These are phyloP conservation scores for Platichthys flesus DNA, from an alignment of 2,113 vertebrate species.

Conservation along the genomic window DNA sequence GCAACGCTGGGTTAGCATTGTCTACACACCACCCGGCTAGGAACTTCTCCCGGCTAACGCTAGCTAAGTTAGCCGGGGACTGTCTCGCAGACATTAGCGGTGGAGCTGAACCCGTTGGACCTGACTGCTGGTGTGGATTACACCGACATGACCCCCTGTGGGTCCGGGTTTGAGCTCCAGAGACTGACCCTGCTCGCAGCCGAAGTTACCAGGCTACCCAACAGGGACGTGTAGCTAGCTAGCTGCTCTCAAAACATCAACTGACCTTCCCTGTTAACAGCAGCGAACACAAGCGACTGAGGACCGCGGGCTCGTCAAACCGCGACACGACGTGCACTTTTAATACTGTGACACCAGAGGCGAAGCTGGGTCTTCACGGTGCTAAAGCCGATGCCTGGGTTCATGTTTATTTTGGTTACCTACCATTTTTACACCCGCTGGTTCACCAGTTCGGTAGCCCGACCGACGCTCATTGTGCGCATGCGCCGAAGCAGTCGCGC, in stretches of 20 bases:
- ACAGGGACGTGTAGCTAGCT: constrained; percentile 84
- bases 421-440: constrained; percentile 88
- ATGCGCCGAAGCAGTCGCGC: constrained; percentile 73
- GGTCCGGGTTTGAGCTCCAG: constrained; percentile 19
- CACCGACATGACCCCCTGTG: not conserved
- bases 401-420: constrained; percentile 84
- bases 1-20: constrained; percentile 52
- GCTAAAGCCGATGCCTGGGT: constrained; percentile 40
- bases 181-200: constrained; percentile 41
- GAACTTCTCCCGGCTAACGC: constrained; percentile 60
- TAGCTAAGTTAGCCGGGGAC: constrained; percentile 60
- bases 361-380: constrained; percentile 5
- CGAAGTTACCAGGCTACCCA: constrained; percentile 75
- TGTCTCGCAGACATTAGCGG: constrained; percentile 28
- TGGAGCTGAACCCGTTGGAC: not conserved
- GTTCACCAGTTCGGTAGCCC: constrained; percentile 83
- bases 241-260: constrained; percentile 85
- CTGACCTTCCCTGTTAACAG: constrained; percentile 83
- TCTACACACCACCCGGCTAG: constrained; percentile 46
- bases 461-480: constrained; percentile 75
- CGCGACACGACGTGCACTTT: constrained; percentile 28
- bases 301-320: constrained; percentile 39
- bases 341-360: constrained; percentile 1
- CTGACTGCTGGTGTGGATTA: not conserved
- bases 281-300: constrained; percentile 61